Evolutionary conservation across 2,797 vertebrate genomes (phyloP), one percentile per base, ranked within the genome.

Genomic region (Arctocebus calabarensis): DNA sequence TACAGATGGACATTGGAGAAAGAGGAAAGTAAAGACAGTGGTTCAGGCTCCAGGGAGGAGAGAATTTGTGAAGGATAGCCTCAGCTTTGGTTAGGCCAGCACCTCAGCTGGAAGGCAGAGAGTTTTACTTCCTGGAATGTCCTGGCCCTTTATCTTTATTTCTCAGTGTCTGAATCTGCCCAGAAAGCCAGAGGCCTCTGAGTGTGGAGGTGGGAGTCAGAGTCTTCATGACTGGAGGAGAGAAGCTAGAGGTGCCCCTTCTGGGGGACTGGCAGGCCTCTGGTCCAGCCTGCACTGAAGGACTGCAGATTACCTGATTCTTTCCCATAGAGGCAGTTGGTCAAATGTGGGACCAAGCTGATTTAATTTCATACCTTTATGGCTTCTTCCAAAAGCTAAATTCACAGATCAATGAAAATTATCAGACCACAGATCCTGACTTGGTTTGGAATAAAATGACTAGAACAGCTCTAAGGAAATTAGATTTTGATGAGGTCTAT

Each of bases 331-430:
- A 84, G 57, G 66, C 12, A 20, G 9, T 68, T 70, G 79, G 52
- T 61, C 88, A 93, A 3, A 25, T 14, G 5, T 61, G 48, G 74
- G 23, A 59, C 78, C n/a, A 45, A n/a, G 10, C 57, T 77, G 86
- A 89, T 92, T 94, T 93, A 79, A 91, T 87, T 61, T 93, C 68
- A 1, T 86, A 48, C 91, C 64, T 96, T 82, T 57, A 73, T 85
- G 90, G 83, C 37, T 82, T 43, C 89, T 93, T 95, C 78, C 92
- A 83, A 83, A 93, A 74, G 29, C 62, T 94, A 17, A 92, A 64
- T 71, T 92, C 68, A 91, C 27, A 66, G 68, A 57, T 70, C 14
- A 25, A 71, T n/a, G 34, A 25, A 88, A 77, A 94, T 96, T 66
- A 74, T 93, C 64, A 94, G 71, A 88, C 55, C n/a, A 55, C 77